Percentiles rank a stretch among this genome's conserved stretches.
Evolutionary conservation across 2,888 invertebrate species (phyloP).

Genomic region (Tillus elongatus): DNA sequence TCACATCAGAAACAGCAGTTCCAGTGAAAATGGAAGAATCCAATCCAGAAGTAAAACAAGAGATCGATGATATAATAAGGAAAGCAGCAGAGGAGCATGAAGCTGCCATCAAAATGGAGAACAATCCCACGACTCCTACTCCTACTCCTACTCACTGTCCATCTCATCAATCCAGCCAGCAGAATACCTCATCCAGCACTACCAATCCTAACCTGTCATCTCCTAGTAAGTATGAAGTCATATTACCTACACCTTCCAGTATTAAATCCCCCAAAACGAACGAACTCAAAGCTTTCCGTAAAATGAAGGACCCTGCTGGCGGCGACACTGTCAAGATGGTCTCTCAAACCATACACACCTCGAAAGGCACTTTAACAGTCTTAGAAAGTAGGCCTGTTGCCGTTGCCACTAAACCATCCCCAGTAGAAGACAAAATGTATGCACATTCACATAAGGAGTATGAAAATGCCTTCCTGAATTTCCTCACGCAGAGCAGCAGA

Average conservation of each 20-base stretch:
- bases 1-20: background rate
- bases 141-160: no score
- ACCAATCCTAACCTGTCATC: conserved; percentile 7
- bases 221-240: background rate
- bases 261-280: conserved; percentile 1
- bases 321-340: conserved; percentile 18
- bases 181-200: conserved; percentile 7
- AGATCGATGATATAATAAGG: conserved; percentile 37
- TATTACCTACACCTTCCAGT: background rate
- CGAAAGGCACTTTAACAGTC: conserved; percentile 28
- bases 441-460: conserved; percentile 13
- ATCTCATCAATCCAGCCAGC: background rate
- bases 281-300: conserved; percentile 22
- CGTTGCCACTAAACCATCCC: conserved; percentile 7
- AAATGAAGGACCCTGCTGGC: conserved; percentile 16
- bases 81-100: conserved; percentile 37
- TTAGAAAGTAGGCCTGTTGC: conserved; percentile 18
- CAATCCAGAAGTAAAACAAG: conserved; percentile 24
- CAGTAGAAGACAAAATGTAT: conserved; percentile 3
- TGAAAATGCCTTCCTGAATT: conserved; percentile 27
- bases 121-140: background rate
- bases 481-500: conserved; percentile 14
- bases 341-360: conserved; percentile 29
- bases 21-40: background rate
- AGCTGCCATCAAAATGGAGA: conserved; percentile 20